Evolutionary conservation across 2,113 vertebrate genomes (phyloP).

Genomic region (Chitala chitala): DNA sequence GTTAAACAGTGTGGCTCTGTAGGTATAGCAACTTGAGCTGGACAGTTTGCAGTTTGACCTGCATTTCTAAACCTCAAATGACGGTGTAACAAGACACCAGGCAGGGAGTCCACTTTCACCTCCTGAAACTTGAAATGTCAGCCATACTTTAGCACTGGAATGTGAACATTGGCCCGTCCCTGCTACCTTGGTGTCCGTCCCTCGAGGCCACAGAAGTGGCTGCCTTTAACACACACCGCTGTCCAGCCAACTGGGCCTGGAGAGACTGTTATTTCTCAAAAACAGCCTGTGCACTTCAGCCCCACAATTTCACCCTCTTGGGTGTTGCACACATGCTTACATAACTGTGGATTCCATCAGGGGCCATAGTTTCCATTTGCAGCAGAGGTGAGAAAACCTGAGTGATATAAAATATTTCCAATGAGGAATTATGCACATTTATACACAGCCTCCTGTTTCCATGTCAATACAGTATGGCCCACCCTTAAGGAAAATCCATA

Average conservation of each 20-base stretch:
- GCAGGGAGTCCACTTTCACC: background rate
- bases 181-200: background rate
- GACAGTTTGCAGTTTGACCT: background rate
- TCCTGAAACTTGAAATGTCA: background rate
- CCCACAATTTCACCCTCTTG: background rate
- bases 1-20: background rate
- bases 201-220: background rate
- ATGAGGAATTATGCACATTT: background rate
- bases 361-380: background rate
- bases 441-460: too few relatives aligned
- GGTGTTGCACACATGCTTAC: background rate
- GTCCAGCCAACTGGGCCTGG: background rate
- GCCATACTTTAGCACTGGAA: background rate
- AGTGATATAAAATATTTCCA: background rate
- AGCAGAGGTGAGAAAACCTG: background rate
- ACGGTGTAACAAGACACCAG: background rate
- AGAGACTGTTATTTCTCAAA: background rate
- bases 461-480: background rate
- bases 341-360: background rate
- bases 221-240: background rate
- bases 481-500: too few relatives aligned
- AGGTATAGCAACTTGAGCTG: background rate
- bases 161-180: background rate
- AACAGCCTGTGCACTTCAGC: background rate
- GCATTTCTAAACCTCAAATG: background rate